Percentiles rank a stretch among this genome's conserved stretches.
Conservation (phyloP, 1,140 invertebrate species). For the Helicoverpa armigera region DNA sequence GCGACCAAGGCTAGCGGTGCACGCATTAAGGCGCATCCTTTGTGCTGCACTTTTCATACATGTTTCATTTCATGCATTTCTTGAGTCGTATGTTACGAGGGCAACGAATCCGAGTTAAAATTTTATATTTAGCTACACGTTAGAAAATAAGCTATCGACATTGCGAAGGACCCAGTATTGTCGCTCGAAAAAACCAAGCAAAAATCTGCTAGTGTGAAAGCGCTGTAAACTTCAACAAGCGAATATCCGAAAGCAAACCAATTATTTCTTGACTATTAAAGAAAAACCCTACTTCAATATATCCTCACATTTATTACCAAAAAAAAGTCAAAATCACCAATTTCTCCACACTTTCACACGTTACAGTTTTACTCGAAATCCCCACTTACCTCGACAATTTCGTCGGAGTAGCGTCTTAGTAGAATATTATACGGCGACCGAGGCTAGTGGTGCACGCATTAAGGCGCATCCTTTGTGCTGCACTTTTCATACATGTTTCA, state of each 20-base stretch:
- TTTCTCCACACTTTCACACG: not conserved
- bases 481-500: conserved; percentile 46
- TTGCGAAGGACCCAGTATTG: too few species aligned
- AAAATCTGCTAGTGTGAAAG: too few species aligned
- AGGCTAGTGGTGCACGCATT: conserved; percentile 24
- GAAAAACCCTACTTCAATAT: too few species aligned
- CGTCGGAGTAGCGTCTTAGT: conserved; percentile 28
- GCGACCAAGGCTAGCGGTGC: not conserved
- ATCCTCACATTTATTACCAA: too few species aligned
- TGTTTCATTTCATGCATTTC: conserved; percentile 46
- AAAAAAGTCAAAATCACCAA: conserved; percentile 6
- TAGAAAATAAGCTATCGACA: too few species aligned
- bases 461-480: conserved; percentile 30
- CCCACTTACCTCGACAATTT: conserved; percentile 31
- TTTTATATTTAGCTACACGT: too few species aligned
- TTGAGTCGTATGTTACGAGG: too few species aligned
- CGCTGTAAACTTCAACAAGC: too few species aligned
- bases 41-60: conserved; percentile 43
- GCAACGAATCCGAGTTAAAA: too few species aligned
- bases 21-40: conserved; percentile 32
- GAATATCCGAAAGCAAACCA: too few species aligned
- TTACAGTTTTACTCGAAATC: conserved; percentile 7
- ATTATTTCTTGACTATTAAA: too few species aligned
- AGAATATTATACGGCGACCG: conserved; percentile 18
- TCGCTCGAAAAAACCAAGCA: too few species aligned